Evolutionary conservation across 2,888 invertebrate genomes (phyloP), one percentile per base, ranked within the genome.

Genomic region (Drosophila tripunctata): DNA sequence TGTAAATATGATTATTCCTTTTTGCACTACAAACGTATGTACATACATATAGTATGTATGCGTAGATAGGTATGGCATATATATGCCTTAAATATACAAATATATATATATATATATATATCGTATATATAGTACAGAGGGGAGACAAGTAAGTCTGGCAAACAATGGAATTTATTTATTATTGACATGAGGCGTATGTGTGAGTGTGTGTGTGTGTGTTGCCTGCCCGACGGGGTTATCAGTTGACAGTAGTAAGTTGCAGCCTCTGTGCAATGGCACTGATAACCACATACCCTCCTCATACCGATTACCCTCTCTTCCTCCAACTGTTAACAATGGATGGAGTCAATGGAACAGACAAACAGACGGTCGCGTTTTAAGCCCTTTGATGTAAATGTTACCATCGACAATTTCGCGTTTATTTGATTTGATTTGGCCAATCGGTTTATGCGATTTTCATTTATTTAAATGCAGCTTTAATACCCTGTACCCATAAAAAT

Each of bases 91-190:
- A 14, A 24, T 60, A 15, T 61, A n/a, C 19, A 50, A 30, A 19
- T 38, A 24, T 50, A 36, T 55, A 31, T 30, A 54, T 56, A 38
- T 41, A 22, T 17, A 57, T 62, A 57, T 55, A 33, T 38, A 27
- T 48, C 30, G 30, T 67, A 62, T 52, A 62, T 52, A 67, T 33
- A 40, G 70, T 35, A 40, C 51, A 50, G 56, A 27, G 45, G 10
- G 17, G 19, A 30, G 22, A 14, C 19, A 40, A 12, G 24, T 14
- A 33, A 24, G 57, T 41, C 55, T 36, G 64, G 71, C 75, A 82
- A 81, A 83, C 81, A 81, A 81, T 80, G 81, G 78, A 62, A 75
- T 74, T 68, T 81, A 83, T 81, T 81, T 81, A 81, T 81, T 81
- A 81, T 81, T 83, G 83, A 81, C 81, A 78, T 78, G 67, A 63